A percentile compares a stretch with the other conserved stretches of the same genome.
Evolutionary conservation across 2,797 vertebrate species (phyloP).

Genomic region (Synaphobranchus kaupii): DNA sequence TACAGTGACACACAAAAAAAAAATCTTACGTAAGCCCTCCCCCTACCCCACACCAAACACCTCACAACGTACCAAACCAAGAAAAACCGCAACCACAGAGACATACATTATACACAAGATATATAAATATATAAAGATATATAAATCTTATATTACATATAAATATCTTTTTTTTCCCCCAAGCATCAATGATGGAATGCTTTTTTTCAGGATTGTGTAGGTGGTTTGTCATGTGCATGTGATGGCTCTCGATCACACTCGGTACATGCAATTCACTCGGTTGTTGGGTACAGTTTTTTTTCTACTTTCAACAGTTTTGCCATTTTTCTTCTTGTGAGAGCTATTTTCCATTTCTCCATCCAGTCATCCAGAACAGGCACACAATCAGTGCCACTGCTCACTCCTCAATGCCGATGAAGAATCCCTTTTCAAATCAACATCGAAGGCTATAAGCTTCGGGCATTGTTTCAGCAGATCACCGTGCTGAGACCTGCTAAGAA

Average conservation of each 20-base stretch:
- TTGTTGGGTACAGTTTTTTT: neutral
- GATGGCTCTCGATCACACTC: neutral
- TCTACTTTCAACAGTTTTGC: neutral
- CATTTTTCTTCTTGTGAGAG: neutral
- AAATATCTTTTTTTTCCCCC: neutral
- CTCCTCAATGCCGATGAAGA: neutral
- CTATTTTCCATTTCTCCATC: neutral
- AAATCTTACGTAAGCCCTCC: too few relatives aligned
- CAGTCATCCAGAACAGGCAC: neutral
- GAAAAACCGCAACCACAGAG: too few relatives aligned
- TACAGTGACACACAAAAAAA: too few relatives aligned
- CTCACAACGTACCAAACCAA: too few relatives aligned
- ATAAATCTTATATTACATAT: neutral
- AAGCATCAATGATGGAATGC: neutral
- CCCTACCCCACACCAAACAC: too few relatives aligned
- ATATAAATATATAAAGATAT: neutral
- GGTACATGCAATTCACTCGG: neutral
- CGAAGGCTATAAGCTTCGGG: neutral
- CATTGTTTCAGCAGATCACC: neutral
- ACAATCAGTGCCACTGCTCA: neutral
- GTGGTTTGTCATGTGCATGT: neutral
- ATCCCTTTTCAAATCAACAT: neutral
- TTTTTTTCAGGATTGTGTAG: neutral
- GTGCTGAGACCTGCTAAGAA: neutral
- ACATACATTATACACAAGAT: neutral